Conservation (phyloP, 1,140 invertebrate genomes). For the Neotoxoptera formosana region DNA sequence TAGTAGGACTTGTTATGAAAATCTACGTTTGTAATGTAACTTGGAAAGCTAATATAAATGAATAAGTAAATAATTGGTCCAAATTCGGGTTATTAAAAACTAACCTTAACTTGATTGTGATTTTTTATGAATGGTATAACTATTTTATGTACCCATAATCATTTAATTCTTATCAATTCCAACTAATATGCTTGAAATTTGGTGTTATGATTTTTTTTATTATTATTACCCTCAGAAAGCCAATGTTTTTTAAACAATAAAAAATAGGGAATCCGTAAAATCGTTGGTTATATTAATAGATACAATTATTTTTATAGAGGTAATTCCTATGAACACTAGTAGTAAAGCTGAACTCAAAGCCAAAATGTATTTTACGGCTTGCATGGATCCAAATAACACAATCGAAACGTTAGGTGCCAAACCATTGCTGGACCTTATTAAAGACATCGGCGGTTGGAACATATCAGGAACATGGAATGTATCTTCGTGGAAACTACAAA, state of each 20-base stretch:
- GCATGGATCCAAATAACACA: conserved; percentile 91
- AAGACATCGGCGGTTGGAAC: conserved; percentile 80
- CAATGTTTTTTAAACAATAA: neutral
- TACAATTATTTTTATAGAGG: conserved; percentile 63
- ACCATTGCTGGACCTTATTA: conserved; percentile 81
- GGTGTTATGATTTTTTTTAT: neutral
- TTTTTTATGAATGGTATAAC: too few species aligned
- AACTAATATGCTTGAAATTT: neutral
- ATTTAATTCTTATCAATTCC: neutral
- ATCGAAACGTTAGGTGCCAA: conserved; percentile 82
- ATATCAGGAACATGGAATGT: conserved; percentile 68
- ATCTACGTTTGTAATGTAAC: too few species aligned
- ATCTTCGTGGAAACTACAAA: conserved; percentile 78
- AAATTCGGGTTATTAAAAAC: too few species aligned
- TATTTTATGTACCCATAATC: too few species aligned
- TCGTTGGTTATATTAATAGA: neutral
- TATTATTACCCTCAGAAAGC: neutral
- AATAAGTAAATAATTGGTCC: too few species aligned
- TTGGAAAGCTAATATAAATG: too few species aligned
- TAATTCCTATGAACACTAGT: conserved; percentile 70
- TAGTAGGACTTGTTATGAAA: too few species aligned
- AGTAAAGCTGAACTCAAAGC: conserved; percentile 88
- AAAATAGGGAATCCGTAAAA: neutral
- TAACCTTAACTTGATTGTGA: too few species aligned
- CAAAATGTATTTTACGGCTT: conserved; percentile 89